Conservation (phyloP, 2,797 vertebrate species). For the Cyprinodon diabolis region DNA sequence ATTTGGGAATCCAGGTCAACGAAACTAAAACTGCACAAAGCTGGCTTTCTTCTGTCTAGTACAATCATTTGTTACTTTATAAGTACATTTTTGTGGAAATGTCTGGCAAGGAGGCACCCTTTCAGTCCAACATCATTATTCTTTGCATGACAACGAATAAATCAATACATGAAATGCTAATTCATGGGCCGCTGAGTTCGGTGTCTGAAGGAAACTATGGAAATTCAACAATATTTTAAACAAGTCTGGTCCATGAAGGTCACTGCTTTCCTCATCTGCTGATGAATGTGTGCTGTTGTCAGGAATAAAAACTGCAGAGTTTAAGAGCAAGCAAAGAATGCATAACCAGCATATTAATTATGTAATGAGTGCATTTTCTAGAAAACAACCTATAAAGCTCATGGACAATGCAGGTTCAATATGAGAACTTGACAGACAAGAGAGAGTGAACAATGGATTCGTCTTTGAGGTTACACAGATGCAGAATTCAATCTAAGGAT, state of each 20-base stretch:
- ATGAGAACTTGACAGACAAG: constrained; percentile 15
- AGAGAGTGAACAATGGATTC: neutral
- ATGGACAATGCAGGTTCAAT: neutral
- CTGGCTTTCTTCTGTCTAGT: constrained; percentile 57
- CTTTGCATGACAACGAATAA: constrained; percentile 76
- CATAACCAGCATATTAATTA: constrained; percentile 11
- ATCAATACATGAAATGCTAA: constrained; percentile 71
- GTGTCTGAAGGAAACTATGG: constrained; percentile 46
- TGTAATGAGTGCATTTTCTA: constrained; percentile 27
- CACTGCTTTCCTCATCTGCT: constrained; percentile 36
- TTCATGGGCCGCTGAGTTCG: constrained; percentile 54
- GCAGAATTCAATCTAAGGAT: constrained; percentile 4
- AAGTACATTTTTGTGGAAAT: constrained; percentile 73
- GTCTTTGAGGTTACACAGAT: constrained; percentile 14
- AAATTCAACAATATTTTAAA: constrained; percentile 58
- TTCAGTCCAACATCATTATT: constrained; percentile 66
- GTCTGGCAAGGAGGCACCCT: constrained; percentile 58
- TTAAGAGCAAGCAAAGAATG: constrained; percentile 3
- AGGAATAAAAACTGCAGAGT: constrained; percentile 44
- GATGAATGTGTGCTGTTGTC: constrained; percentile 30
- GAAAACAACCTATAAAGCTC: constrained; percentile 2
- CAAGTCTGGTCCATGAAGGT: constrained; percentile 54
- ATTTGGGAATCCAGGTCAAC: constrained; percentile 64
- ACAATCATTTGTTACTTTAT: constrained; percentile 74
- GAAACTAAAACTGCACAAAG: constrained; percentile 58